Evolutionary conservation across 2,797 vertebrate species (phyloP), one percentile per base, ranked within the genome.

Genomic region (Enteromius fasciolatus): DNA sequence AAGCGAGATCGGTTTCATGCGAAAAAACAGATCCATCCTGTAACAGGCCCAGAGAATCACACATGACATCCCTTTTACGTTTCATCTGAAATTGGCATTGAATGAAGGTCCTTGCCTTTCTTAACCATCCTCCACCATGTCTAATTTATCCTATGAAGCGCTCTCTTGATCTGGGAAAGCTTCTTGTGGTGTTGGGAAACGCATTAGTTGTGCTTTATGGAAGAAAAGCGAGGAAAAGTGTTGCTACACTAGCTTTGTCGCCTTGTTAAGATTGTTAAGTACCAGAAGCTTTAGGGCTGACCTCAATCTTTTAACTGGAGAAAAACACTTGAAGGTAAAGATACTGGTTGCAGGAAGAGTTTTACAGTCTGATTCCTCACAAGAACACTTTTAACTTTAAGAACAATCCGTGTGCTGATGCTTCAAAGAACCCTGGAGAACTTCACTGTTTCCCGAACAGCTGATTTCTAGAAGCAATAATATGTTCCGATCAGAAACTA

Each of bases 251-350:
- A 61, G 67, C 63, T 69, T 75, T 83, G 69, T 76, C 36, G 12
- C 18, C 31, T 81, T 86, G 83, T 75, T 86, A 86, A 90, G 91
- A 92, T 91, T 92, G 91, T 91, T 92, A 93, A 92, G 92, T 88
- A 88, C 87, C 84, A 92, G 89, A 87, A 82, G 86, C 90, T 91
- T 89, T 88, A 86, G 31, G 69, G 85, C 89, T 90, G 90, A 90
- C 91, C 91, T 92, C 90, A 15, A 75, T 87, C 74, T 88, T 89
- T 88, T 61, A 84, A 23, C 46, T 14, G 31, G 44, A 81, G 84
- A 86, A 81, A 87, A 74, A 61, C 20, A 75, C 66, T 31, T 63
- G 41, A 25, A 41, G 25, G 28, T 44, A 70, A 46, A 70, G 23
- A 6, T 59, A 25, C 52, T 59, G n/a, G 73, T 23, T 57, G 4